A percentile compares a stretch with the other conserved stretches of the same genome.
Evolutionary conservation across 2,888 invertebrate species (phyloP).

Genomic region (Unio delphinus): DNA sequence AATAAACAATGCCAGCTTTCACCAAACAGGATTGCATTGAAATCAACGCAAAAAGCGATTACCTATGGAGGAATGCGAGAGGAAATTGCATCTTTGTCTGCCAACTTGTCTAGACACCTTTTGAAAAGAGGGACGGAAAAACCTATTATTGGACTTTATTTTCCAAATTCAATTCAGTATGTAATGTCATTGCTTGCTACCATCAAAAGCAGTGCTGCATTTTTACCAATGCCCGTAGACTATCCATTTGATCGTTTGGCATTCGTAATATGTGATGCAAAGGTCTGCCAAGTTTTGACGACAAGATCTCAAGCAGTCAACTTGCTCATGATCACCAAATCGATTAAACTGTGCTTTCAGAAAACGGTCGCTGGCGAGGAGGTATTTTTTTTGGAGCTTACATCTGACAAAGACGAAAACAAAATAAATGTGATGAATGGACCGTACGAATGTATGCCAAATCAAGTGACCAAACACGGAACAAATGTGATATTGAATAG

Average conservation of each 20-base stretch:
- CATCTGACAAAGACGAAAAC: neutral
- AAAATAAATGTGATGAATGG: too few relatives aligned
- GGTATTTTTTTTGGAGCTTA: conserved; percentile 28
- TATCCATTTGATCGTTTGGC: conserved; percentile 47
- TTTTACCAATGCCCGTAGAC: conserved; percentile 55
- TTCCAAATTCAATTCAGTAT: conserved; percentile 46
- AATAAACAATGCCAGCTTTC: conserved; percentile 23
- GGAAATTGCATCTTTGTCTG: conserved; percentile 20
- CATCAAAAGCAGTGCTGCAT: conserved; percentile 37
- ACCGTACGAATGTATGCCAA: too few relatives aligned
- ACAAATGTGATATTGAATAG: too few relatives aligned
- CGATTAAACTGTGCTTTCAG: conserved; percentile 12
- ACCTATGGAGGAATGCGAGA: conserved; percentile 31
- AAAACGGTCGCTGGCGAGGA: conserved; percentile 16
- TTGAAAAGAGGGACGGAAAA: conserved; percentile 5
- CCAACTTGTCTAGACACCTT: conserved; percentile 6
- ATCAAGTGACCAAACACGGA: too few relatives aligned
- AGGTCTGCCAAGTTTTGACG: conserved; percentile 35
- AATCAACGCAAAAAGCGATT: conserved; percentile 22
- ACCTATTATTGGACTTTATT: conserved; percentile 36
- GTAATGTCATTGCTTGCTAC: conserved; percentile 72
- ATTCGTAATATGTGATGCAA: conserved; percentile 50
- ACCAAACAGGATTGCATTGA: conserved; percentile 35
- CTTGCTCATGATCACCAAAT: conserved; percentile 20
- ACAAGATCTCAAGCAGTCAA: conserved; percentile 14